phyloP scores from a whole-genome alignment of 64 coral and sea anemone genomes.

The Platygyra sinensis region DNA sequence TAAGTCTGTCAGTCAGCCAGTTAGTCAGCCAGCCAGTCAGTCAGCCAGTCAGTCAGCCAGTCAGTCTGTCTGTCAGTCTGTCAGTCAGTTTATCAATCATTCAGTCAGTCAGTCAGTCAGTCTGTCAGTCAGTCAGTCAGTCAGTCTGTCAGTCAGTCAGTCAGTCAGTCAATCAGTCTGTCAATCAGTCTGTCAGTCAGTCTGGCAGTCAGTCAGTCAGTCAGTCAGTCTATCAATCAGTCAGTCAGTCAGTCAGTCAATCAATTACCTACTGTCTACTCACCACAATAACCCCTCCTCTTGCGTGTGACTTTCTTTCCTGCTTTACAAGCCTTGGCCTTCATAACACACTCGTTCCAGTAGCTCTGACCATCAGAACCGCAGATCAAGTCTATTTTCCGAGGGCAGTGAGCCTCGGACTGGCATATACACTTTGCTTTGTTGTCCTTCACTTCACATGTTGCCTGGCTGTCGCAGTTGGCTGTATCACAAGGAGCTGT shows the following conservation, averaged over 20 bases:
- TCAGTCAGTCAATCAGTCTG: neutral
- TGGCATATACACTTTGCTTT: slow-evolving; percentile 48
- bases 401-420: slow-evolving; percentile 25
- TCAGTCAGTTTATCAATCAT: too few relatives aligned
- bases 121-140: too few relatives aligned
- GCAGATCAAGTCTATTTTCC: slow-evolving; percentile 53
- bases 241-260: neutral
- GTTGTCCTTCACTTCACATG: slow-evolving; percentile 7
- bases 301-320: slow-evolving; percentile 47
- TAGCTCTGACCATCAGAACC: slow-evolving; percentile 78
- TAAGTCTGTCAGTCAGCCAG: too few relatives aligned
- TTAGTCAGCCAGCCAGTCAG: too few relatives aligned
- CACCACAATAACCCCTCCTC: slow-evolving; percentile 81
- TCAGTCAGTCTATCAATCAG: neutral
- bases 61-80: too few relatives aligned
- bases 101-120: too few relatives aligned
- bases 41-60: too few relatives aligned
- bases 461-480: slow-evolving; percentile 32
- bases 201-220: neutral
- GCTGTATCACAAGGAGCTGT: slow-evolving; percentile 39
- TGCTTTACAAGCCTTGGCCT: slow-evolving; percentile 72
- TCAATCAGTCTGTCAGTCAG: neutral
- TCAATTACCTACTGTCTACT: neutral
- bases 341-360: slow-evolving; percentile 78
- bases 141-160: neutral